Base-by-base conservation (phyloP, 2,797 vertebrate genomes). In the Danio albolineatus region DNA sequence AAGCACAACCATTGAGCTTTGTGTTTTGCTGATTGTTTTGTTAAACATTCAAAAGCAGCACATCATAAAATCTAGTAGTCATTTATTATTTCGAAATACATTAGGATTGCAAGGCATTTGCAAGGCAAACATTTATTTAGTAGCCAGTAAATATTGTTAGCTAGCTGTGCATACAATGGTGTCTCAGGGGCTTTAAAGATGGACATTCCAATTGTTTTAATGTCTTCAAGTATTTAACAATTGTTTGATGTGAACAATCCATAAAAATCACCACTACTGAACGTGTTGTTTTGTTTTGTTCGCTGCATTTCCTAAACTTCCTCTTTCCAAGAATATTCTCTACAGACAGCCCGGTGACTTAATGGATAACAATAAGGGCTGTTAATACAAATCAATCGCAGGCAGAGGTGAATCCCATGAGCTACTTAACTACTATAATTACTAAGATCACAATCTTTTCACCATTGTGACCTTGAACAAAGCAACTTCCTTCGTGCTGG, bases 401-500 rank as follows among this genome's bases (percentile, higher is more conserved):
- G 38, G 39, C 61, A 65, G 74, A n/a, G 44, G 62, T 59, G 76
- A 69, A 48, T 41, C 54, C 41, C 21, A 69, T 51, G 21, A 5
- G 21, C 53, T 57, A 59, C 53, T 21, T 54, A 69, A 57, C 53
- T 60, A 70, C 65, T 59, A 21, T 76, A 60, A 70, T 69, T 70
- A 78, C 41, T 70, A 7, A 36, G 28, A 78, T 78, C 28, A 70
- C 44, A 61, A 78, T 70, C 21, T 44, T 70, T 38, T 28, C 65
- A 51, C 28, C 49, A 48, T 60, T 70, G 62, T 76, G 74, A 65
- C 51, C 41, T 76, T 76, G 61, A 56, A 43, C 38, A 56, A 56
- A 44, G 39, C 62, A 12, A 39, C 56, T 28, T 56, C 51, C 59
- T 19, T 62, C 12, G 2, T 62, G 36, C 19, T 41, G 12, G 72